These are phyloP conservation scores for Gymnothorax javanicus DNA, from an alignment of 2,797 vertebrate species.

Conservation along the genomic window DNA sequence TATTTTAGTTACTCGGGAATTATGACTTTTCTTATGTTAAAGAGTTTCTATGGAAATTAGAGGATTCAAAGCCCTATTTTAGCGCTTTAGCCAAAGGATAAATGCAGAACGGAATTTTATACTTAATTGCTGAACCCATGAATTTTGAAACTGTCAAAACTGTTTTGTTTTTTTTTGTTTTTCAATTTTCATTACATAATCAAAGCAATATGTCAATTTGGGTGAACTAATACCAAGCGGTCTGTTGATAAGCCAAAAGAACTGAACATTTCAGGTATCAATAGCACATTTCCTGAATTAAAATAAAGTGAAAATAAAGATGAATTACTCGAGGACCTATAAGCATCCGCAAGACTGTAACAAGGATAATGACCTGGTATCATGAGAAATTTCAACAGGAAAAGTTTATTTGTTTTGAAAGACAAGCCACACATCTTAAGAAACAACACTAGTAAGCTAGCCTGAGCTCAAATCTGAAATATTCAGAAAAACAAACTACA, in stretches of 20 bases:
- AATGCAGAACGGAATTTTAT: too few relatives aligned
- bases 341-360: background rate
- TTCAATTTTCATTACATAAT: too few relatives aligned
- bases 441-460: constrained; percentile 99
- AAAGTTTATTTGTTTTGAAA: constrained; percentile 99
- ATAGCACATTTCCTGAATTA: background rate
- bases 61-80: too few relatives aligned
- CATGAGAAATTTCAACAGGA: constrained; percentile 81
- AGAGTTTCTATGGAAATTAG: too few relatives aligned
- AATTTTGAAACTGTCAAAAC: too few relatives aligned
- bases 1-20: too few relatives aligned
- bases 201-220: background rate
- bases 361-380: constrained; percentile 11
- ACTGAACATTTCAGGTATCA: background rate
- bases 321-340: background rate
- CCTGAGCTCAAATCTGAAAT: constrained; percentile 99
- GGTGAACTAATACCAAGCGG: background rate
- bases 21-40: too few relatives aligned
- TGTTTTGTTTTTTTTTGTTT: too few relatives aligned
- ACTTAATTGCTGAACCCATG: too few relatives aligned
- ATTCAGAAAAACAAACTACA: constrained; percentile 99
- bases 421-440: constrained; percentile 99
- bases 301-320: background rate
- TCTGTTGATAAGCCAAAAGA: background rate
- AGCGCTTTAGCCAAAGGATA: too few relatives aligned